Evolutionary conservation across 2,888 invertebrate species (phyloP), one percentile per base, ranked within the genome.

Genomic region (Drosophila koepferae): DNA sequence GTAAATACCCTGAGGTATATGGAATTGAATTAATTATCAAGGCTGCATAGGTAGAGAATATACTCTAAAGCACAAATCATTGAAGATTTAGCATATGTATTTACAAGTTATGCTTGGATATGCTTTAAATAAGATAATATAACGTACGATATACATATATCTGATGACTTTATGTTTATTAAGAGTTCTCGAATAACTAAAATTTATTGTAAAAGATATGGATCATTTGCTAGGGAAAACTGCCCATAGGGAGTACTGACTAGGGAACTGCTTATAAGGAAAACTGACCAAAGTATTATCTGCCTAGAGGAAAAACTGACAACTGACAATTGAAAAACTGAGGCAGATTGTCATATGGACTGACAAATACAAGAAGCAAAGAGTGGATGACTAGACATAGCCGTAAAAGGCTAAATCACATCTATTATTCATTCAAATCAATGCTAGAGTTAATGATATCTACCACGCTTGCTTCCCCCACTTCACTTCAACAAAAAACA

Each of bases 371-470:
- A 23, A 23, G 23, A 0, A 23, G 23, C 23, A 23, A 23, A 23
- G 4, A 23, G 23, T n/a, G 0, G 0, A 16, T 16, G 9, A 16
- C 16, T 48, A 28, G 16, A 28, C 9, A 5, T 28, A 28, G 7
- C 1, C 6, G 0, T 4, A 9, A 46, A 12, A 48, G 44, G 2
- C 14, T 16, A 16, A 3, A 9, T 48, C 14, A 1, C 14, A 7
- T 16, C n/a, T 0, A 2, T 10, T 31, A 0, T 10, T n/a, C 3
- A 8, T 18, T 0, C 14, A n/a, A 4, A 8, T 18, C 18, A 18
- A 31, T 31, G n/a, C 38, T 31, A 2, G 3, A 66, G 16, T 12
- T 5, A 7, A 14, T 20, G 12, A 7, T 8, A 41, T 5, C n/a
- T 51, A 31, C 12, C 28, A 31, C 7, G 12, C 18, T 12, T 51